These are phyloP conservation scores for Drosophila nr. fundita DNA, from an alignment of 2,888 invertebrate species.

Conservation along the genomic window DNA sequence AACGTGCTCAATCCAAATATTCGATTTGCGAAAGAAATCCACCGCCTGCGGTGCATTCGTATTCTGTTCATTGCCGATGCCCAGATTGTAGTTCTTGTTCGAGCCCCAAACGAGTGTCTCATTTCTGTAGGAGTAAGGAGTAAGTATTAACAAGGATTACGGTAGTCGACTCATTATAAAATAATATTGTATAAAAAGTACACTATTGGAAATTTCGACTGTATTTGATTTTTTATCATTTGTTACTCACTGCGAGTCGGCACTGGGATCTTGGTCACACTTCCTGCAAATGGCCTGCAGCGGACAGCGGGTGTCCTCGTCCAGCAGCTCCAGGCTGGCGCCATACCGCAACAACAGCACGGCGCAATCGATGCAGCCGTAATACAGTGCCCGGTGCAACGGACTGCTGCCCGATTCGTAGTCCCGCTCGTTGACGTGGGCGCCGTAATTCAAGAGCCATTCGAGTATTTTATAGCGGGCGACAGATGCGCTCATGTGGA, in stretches of 20 bases:
- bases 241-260: slow-evolving; percentile 54
- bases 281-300: slow-evolving; percentile 82
- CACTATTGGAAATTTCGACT: neutral
- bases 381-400: slow-evolving; percentile 92
- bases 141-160: neutral
- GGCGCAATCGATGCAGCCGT: slow-evolving; percentile 92
- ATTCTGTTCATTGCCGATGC: slow-evolving; percentile 89
- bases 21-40: slow-evolving; percentile 88
- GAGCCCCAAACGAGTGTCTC: slow-evolving; percentile 94
- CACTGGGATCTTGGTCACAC: slow-evolving; percentile 82
- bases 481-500: slow-evolving; percentile 92
- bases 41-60: slow-evolving; percentile 88
- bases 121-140: slow-evolving; percentile 47
- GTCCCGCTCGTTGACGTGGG: slow-evolving; percentile 80
- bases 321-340: slow-evolving; percentile 80
- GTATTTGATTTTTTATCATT: neutral
- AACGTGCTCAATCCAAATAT: slow-evolving; percentile 88
- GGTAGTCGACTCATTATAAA: neutral
- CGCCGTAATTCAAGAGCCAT: slow-evolving; percentile 89
- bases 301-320: slow-evolving; percentile 81
- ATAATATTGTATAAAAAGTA: neutral
- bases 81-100: slow-evolving; percentile 93
- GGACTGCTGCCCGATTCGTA: slow-evolving; percentile 89
- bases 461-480: slow-evolving; percentile 89
- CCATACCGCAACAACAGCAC: slow-evolving; percentile 89